A percentile compares a stretch with the other conserved stretches of the same genome.
phyloP scores from a whole-genome alignment of 1,140 invertebrate species.

The Nephotettix cincticeps region DNA sequence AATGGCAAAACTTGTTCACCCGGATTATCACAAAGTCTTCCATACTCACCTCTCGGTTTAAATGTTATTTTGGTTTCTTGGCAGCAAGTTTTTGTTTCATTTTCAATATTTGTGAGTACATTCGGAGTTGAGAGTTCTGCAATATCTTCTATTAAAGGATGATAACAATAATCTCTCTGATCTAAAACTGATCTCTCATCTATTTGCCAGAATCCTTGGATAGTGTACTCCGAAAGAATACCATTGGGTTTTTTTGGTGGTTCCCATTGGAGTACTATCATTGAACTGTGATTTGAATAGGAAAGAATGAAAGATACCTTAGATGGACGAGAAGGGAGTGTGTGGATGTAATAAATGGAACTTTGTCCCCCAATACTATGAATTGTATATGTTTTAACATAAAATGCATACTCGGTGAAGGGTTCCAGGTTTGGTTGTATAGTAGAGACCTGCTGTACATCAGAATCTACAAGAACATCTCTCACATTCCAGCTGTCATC shows the following conservation, averaged over 20 bases:
- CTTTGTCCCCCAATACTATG: conserved; percentile 65
- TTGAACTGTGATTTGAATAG: conserved; percentile 55
- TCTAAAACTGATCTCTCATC: conserved; percentile 30
- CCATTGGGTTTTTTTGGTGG: conserved; percentile 77
- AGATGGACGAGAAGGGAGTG: conserved; percentile 68
- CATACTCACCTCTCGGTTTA: neutral
- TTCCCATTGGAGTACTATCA: conserved; percentile 72
- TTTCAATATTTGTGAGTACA: conserved; percentile 26
- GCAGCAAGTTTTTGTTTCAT: conserved; percentile 23
- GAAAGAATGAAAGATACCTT: conserved; percentile 59
- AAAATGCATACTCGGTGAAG: conserved; percentile 84
- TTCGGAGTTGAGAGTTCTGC: conserved; percentile 11
- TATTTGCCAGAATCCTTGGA: conserved; percentile 57
- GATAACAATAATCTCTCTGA: conserved; percentile 37
- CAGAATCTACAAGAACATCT: conserved; percentile 41
- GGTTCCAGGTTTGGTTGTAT: conserved; percentile 67
- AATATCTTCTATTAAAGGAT: conserved; percentile 15
- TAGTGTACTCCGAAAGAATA: conserved; percentile 75
- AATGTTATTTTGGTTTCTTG: conserved; percentile 6
- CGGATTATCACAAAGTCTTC: neutral
- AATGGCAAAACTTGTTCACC: neutral
- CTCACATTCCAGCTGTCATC: conserved; percentile 59
- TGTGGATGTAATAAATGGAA: conserved; percentile 75
- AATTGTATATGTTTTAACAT: conserved; percentile 85
- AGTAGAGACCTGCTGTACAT: conserved; percentile 38